Evolutionary conservation across 2,797 vertebrate species (phyloP).

Genomic region (Cyprinella venusta): DNA sequence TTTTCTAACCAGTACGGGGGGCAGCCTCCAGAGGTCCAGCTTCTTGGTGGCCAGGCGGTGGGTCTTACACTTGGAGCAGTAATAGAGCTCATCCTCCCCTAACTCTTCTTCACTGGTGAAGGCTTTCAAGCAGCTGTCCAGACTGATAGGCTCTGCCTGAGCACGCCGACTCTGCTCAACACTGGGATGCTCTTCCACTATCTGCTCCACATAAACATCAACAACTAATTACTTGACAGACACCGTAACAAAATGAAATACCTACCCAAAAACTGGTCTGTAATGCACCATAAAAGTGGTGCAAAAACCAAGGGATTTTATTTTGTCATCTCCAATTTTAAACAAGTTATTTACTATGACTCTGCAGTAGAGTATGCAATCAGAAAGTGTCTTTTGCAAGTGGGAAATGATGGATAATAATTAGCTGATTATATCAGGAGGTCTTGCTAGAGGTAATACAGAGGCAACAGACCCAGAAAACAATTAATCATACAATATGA

Average conservation of each 20-base stretch:
- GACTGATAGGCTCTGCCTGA: conserved; percentile 97
- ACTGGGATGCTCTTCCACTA: conserved; percentile 93
- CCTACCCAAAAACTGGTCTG: not conserved
- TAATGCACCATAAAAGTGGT: not conserved
- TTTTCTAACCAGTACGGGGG: conserved; percentile 88
- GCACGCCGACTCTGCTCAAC: conserved; percentile 93
- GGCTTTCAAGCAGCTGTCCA: conserved; percentile 94
- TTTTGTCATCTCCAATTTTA: not conserved
- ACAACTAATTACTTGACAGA: not conserved
- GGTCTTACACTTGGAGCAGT: conserved; percentile 97
- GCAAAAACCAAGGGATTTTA: not conserved
- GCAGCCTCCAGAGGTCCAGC: conserved; percentile 97
- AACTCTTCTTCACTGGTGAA: conserved; percentile 97
- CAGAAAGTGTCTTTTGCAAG: not conserved
- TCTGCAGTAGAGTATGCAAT: not conserved
- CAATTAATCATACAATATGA: conserved; percentile 7
- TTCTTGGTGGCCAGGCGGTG: conserved; percentile 98
- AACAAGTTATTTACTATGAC: not conserved
- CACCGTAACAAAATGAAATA: not conserved
- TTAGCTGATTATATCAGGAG: conserved; percentile 9
- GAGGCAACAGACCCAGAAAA: conserved; percentile 10
- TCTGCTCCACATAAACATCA: conserved; percentile 72
- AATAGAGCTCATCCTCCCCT: conserved; percentile 97
- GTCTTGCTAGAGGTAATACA: conserved; percentile 18
- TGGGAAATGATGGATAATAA: not conserved